phyloP scores from a whole-genome alignment of 2,113 vertebrate species.

The Cheirogaleus medius region DNA sequence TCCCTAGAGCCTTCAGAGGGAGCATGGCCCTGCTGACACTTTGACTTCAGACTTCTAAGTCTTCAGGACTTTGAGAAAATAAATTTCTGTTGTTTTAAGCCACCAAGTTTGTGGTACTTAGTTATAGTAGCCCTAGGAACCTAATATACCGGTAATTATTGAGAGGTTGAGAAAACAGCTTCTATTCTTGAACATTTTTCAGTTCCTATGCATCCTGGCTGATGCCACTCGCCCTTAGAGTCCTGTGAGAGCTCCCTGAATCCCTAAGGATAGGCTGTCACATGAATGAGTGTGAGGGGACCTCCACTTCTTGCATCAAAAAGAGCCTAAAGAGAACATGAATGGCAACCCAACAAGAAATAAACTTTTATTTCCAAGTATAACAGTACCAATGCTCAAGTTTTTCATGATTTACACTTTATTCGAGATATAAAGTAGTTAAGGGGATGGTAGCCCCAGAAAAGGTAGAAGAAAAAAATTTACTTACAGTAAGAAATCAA shows the following conservation, averaged over 20 bases:
- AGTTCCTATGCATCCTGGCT: background rate
- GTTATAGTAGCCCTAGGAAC: background rate
- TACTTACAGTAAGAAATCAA: constrained; percentile 10
- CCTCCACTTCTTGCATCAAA: background rate
- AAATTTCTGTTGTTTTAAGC: background rate
- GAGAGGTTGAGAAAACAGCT: background rate
- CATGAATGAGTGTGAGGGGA: background rate
- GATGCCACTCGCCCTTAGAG: background rate
- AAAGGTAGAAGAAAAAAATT: constrained; percentile 69
- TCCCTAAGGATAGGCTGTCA: background rate
- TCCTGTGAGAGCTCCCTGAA: background rate
- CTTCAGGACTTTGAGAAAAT: background rate
- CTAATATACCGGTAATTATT: background rate
- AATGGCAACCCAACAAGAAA: constrained; percentile 69
- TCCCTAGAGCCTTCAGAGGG: background rate
- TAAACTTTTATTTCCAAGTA: constrained; percentile 56
- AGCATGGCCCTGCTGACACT: background rate
- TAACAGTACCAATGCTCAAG: constrained; percentile 38
- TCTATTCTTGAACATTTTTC: background rate
- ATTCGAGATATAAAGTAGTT: constrained; percentile 37
- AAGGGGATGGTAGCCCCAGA: constrained; percentile 35
- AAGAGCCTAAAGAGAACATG: background rate
- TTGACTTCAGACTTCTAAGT: background rate
- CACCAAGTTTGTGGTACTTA: background rate
- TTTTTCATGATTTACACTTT: background rate